Evolutionary conservation across 2,888 invertebrate species (phyloP).

Genomic region (Rotaria socialis): DNA sequence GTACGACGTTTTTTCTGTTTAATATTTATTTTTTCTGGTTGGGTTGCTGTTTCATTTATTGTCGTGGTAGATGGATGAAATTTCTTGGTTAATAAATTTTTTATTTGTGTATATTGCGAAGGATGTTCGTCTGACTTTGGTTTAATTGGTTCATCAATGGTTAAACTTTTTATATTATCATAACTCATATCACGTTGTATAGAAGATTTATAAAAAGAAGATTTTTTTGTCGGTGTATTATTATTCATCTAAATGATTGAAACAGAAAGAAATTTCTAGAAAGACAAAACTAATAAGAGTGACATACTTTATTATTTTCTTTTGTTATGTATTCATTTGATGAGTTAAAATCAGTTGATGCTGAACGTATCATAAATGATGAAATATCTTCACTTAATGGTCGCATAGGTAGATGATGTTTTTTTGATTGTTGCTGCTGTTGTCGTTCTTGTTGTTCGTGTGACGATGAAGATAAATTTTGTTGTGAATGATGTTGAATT

Average conservation of each 20-base stretch:
- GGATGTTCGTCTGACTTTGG: not conserved
- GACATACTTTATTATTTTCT: not conserved
- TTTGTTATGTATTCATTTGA: not conserved
- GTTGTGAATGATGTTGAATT: constrained; percentile 18
- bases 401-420: not conserved
- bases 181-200: constrained; percentile 36
- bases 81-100: constrained; percentile 6
- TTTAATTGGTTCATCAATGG: not conserved
- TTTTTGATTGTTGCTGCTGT: not conserved
- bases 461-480: not conserved
- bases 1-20: constrained; percentile 2
- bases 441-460: not conserved
- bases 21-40: not conserved
- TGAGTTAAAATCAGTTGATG: not conserved
- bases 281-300: no score
- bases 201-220: not conserved
- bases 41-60: not conserved
- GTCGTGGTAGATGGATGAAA: not conserved
- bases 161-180: constrained; percentile 30
- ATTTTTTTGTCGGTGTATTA: not conserved
- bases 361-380: constrained; percentile 11
- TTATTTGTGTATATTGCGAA: not conserved
- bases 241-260: not conserved
- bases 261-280: no score
- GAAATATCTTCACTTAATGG: not conserved